These are phyloP conservation scores for Elgaria multicarinata DNA, from an alignment of 2,113 vertebrate species.

Conservation along the genomic window DNA sequence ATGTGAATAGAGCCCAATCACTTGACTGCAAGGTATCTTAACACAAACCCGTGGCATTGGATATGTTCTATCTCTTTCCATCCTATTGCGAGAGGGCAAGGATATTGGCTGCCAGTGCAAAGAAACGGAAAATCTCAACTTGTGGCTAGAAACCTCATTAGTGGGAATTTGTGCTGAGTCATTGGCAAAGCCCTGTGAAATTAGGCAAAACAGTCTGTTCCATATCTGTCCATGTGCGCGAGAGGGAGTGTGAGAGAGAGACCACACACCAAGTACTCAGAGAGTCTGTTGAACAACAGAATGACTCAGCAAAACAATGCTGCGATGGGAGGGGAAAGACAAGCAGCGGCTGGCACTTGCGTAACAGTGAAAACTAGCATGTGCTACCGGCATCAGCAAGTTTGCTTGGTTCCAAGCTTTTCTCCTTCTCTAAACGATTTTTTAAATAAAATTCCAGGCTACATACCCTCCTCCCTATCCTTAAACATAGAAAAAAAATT, in stretches of 20 bases:
- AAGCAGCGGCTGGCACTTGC: not conserved
- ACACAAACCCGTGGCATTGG: not conserved
- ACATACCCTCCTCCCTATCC: not conserved
- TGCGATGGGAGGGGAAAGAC: too few relatives aligned
- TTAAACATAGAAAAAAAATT: not conserved
- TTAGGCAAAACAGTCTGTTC: not conserved
- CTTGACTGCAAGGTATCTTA: not conserved
- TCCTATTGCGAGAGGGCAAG: not conserved
- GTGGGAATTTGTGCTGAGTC: not conserved
- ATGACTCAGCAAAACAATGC: conserved; percentile 33
- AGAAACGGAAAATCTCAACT: not conserved
- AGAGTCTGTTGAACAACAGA: not conserved
- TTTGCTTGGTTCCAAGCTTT: not conserved
- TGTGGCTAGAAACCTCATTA: not conserved
- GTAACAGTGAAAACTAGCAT: not conserved
- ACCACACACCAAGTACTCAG: not conserved
- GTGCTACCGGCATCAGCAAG: not conserved
- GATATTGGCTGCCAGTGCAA: not conserved
- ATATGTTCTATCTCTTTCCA: not conserved
- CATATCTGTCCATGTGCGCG: not conserved
- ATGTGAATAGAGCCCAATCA: too few relatives aligned
- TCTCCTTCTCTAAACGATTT: not conserved
- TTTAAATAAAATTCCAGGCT: not conserved
- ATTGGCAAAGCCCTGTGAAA: not conserved
- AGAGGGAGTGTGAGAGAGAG: too few relatives aligned